Base-by-base conservation (phyloP, 2,888 invertebrate species). In the Idaea straminata region DNA sequence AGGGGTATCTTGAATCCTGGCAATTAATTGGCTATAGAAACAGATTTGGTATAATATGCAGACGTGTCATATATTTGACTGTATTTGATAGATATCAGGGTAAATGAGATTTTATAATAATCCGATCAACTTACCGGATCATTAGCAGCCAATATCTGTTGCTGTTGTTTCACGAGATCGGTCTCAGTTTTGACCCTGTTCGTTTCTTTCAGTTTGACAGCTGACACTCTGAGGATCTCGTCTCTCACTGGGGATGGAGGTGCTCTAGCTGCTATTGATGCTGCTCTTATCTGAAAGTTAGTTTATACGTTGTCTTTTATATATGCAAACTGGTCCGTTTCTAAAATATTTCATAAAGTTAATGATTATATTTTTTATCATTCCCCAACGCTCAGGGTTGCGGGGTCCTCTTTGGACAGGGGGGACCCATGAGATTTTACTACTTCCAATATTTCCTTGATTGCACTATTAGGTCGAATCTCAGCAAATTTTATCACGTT, bases 181-280 rank as follows among this genome's bases (percentile, higher is more conserved):
- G 94, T 93, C 74, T 94, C 95, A 0, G 93, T 84, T 75, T 94
- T 93, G 65, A 94, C 93, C 13, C 94, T 87, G 62, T 94, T 88
- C 15, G 91, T 93, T 78, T 95, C 95, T 65, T 93, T 89, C 60
- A 94, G 80, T 70, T 94, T 94, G 15, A 94, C 94, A 0, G 91
- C 88, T 0, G 94, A 91, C 3, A 92, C 89, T 6, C 92, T 72
- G 0, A 92, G 76, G 59, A 92, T 79, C 68, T 92, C 92, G 61
- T 92, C 92, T 60, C 90, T 77, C 3, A 90, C 86, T 1, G 91
- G 79, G 15, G 91, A 93, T 36, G 86, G 92, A 6, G 85, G 94
- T 15, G 87, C 88, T 34, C 89, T 79, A 4, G 89, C 88, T 58
- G 92, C 87, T 68, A 92, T 68, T 0, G 87, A 78, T 58, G 91